Base-by-base conservation (phyloP, 2,797 vertebrate genomes). In the Sebastes matsubarae region DNA sequence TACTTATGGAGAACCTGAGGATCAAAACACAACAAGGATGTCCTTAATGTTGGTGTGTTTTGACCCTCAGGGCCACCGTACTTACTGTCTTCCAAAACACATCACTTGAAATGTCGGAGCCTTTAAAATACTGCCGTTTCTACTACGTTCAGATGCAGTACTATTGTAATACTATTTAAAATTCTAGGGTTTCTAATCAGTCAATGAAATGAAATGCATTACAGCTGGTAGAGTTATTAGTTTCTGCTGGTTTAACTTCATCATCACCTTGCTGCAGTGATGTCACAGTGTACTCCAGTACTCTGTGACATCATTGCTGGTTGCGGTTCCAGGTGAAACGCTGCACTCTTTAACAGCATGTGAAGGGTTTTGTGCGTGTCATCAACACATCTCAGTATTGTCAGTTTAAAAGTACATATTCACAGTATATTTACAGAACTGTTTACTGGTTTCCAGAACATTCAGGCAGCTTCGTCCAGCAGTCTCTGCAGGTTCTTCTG, bases 401-500 rank as follows among this genome's bases (percentile, higher is more conserved):
- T 13, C 24, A 50, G 20, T 27, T 36, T 59, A 55, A 68, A 77
- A 20, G 22, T 59, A 54, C 4, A 38, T 83, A 77, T 82, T 61
- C 71, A 82, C 72, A 81, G 27, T 20, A 14, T 66, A 71, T 82
- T 46, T 87, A 82, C 75, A 87, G 16, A 27, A 52, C 8, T 42
- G 25, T 63, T 2, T 2, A 9, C 38, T 42, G 46, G 46, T 50
- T 50, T 50, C 34, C 27, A 36, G 8, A 0, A 1, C 13, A 4
- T 4, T 94, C 87, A 93, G n/a, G 77, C 55, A 1, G 89, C 87
- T 72, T 92, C 92, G 1, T 96, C 93, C 90, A 96, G 80, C 8
- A 96, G 89, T 22, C 89, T 92, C 91, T 95, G 94, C 29, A 96
- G 92, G 71, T 93, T 95, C 76, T 89, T 94, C 88, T 95, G 94